Evolutionary conservation across 2,797 vertebrate genomes (phyloP).

Genomic region (Girardinus metallicus): DNA sequence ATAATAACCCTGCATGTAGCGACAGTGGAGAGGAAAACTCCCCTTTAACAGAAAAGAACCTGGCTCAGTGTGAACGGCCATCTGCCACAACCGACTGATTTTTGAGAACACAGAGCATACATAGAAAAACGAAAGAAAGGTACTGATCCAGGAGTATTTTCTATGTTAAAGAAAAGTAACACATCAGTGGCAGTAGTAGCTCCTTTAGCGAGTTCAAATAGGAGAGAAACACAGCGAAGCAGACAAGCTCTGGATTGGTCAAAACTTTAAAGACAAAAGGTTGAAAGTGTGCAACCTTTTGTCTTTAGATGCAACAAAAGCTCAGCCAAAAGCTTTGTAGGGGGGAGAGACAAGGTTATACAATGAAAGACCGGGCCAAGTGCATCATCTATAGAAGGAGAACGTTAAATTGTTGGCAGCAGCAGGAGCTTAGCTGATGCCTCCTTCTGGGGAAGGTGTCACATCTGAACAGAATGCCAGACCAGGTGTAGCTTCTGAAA

Average conservation of each 20-base stretch:
- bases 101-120: too few species aligned
- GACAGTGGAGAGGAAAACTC: neutral
- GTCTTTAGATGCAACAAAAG: neutral
- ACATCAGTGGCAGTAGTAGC: too few species aligned
- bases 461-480: neutral
- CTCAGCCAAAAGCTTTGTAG: neutral
- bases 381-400: neutral
- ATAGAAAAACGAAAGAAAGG: neutral
- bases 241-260: neutral
- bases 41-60: neutral
- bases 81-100: too few species aligned
- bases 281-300: neutral
- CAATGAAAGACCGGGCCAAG: neutral
- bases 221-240: neutral
- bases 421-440: neutral
- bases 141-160: too few species aligned
- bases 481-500: neutral
- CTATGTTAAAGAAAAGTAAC: too few species aligned
- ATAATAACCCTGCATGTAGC: neutral
- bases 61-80: too few species aligned
- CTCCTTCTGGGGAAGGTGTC: neutral
- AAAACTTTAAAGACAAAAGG: neutral
- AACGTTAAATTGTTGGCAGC: neutral
- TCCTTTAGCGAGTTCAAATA: neutral
- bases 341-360: neutral